Conservation (phyloP, 2,888 invertebrate species). For the Ernsta delagoae region DNA sequence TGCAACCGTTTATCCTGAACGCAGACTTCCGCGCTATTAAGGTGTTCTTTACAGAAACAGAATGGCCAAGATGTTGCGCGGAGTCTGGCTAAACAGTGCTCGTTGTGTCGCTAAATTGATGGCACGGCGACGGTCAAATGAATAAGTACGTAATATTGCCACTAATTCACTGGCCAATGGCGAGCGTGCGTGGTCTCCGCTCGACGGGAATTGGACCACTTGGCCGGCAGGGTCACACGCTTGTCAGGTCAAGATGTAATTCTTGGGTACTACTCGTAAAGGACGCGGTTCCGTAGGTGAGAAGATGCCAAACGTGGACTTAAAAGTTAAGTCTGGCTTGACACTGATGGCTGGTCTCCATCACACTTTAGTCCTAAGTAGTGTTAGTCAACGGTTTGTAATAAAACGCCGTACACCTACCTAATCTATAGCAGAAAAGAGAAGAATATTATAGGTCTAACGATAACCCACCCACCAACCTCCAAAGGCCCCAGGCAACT, state of each 20-base stretch:
- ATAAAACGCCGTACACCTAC: no score
- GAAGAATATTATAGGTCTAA: no score
- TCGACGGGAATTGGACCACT: slow-evolving; percentile 77
- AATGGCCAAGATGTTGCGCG: slow-evolving; percentile 14
- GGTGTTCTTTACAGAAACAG: slow-evolving; percentile 34
- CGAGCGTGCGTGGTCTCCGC: slow-evolving; percentile 47
- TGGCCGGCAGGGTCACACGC: slow-evolving; percentile 73
- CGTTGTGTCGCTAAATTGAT: slow-evolving; percentile 72
- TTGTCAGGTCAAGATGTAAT: slow-evolving; percentile 61
- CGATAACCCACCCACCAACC: no score
- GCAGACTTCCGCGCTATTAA: slow-evolving; percentile 37
- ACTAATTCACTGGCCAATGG: slow-evolving; percentile 78
- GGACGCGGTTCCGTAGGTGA: slow-evolving; percentile 46
- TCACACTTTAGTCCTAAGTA: no score
- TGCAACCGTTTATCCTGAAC: slow-evolving; percentile 40
- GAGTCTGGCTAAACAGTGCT: slow-evolving; percentile 21
- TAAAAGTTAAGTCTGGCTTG: no score
- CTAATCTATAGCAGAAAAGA: no score
- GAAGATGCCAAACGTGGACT: no score
- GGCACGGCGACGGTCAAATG: slow-evolving; percentile 68
- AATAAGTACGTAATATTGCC: slow-evolving; percentile 73
- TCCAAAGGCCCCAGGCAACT: no score
- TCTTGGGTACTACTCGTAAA: slow-evolving; percentile 51
- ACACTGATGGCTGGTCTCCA: no score
- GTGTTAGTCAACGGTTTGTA: no score